These are phyloP conservation scores for Luperina testacea DNA, from an alignment of 2,888 invertebrate genomes.

Conservation along the genomic window DNA sequence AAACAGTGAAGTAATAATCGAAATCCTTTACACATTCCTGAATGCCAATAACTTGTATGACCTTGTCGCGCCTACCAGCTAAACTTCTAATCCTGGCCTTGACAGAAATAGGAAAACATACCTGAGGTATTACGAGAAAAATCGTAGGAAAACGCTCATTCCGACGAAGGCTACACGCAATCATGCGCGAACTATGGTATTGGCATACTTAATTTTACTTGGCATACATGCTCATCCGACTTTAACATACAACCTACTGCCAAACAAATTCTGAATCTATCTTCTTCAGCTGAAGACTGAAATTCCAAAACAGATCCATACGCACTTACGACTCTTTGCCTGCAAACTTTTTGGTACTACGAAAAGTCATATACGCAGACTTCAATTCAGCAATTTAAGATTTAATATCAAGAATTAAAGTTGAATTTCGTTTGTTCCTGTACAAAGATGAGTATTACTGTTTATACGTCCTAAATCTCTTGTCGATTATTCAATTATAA, in stretches of 20 bases:
- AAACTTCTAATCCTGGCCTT: constrained; percentile 73
- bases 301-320: constrained; percentile 21
- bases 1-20: neutral
- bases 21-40: constrained; percentile 29
- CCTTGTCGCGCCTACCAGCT: constrained; percentile 62
- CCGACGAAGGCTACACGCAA: constrained; percentile 85
- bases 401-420: constrained; percentile 29
- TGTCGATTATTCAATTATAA: constrained; percentile 62
- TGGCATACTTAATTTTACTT: constrained; percentile 89
- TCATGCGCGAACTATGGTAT: constrained; percentile 87
- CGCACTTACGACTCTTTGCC: constrained; percentile 35
- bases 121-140: constrained; percentile 82
- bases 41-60: constrained; percentile 51
- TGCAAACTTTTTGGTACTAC: neutral
- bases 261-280: constrained; percentile 55
- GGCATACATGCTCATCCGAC: constrained; percentile 86
- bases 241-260: constrained; percentile 69
- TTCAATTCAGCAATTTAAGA: constrained; percentile 5
- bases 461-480: constrained; percentile 62
- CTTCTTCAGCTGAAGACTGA: constrained; percentile 16
- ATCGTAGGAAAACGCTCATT: constrained; percentile 87
- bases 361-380: constrained; percentile 40
- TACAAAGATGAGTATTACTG: constrained; percentile 49
- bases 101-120: constrained; percentile 83
- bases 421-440: constrained; percentile 35